Base-by-base conservation (phyloP, 2,113 vertebrate species). In the Ursus arctos region DNA sequence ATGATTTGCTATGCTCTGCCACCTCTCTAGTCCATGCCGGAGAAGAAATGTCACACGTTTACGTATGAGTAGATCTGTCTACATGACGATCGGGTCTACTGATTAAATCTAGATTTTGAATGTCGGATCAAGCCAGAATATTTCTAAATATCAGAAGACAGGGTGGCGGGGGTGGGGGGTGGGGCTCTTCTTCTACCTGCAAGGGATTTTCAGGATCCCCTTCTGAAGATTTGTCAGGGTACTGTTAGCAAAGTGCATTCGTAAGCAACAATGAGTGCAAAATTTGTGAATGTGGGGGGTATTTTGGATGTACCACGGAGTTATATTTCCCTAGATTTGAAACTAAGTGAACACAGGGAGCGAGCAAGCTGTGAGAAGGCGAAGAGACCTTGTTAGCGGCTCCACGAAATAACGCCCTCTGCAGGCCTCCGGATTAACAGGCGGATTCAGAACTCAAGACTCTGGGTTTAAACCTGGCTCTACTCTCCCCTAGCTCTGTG, bases 31-130 rank as follows among this genome's bases (percentile, higher is more conserved):
- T 95, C 43, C 69, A 0, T 90, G 69, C 59, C 40, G 76, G 87
- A 84, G 26, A 76, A 93, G 51, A 91, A 69, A 90, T 92, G 82
- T 90, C 86, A 91, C 40, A 55, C 33, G 49, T 63, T 79, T 91
- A 47, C 14, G 36, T 31, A 21, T 43, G 8, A 89, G 18, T 36
- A 71, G 43, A 33, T 86, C 18, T 85, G 28, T 82, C 85, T 80
- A 69, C 11, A 65, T 36, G 40, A 71, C 6, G 26, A 76, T 71
- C 5, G 59, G 31, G 7, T 55, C 21, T 90, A 79, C 51, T 40
- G 61, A 79, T 36, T 72, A 91, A 82, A 88, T 88, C 1, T 88
- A 47, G 21, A 86, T 65, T 95, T 88, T 74, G 59, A 83, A 40
- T 93, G 6, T 55, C 24, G 93, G n/a, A 81, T 81, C 31, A 84